Conservation (phyloP, 2,797 vertebrate genomes). For the Microhierax caerulescens region DNA sequence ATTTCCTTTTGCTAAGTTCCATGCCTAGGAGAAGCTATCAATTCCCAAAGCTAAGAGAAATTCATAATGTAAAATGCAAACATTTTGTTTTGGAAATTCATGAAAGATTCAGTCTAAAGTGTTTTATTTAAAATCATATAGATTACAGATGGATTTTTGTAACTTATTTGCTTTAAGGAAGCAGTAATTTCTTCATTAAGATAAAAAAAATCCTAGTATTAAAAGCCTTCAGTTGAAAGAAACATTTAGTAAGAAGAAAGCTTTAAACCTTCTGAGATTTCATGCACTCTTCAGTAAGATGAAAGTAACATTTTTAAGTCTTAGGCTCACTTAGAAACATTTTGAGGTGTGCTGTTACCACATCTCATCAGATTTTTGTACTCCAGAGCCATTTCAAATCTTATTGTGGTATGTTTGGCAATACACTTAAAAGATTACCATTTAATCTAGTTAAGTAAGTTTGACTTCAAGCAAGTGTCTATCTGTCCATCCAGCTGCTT, state of each 20-base stretch:
- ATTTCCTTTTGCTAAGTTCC: background rate
- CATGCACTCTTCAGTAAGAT: conserved; percentile 41
- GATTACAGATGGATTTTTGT: background rate
- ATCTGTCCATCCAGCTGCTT: conserved; percentile 62
- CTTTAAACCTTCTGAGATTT: conserved; percentile 19
- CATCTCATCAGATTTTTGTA: conserved; percentile 42
- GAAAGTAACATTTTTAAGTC: conserved; percentile 67
- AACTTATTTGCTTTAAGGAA: background rate
- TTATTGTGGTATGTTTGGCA: conserved; percentile 68
- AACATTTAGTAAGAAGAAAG: conserved; percentile 1
- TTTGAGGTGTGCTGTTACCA: conserved; percentile 62
- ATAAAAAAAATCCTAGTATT: background rate
- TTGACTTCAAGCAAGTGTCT: conserved; percentile 72
- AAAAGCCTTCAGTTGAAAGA: conserved; percentile 2
- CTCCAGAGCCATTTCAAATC: conserved; percentile 58
- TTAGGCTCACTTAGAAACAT: conserved; percentile 22
- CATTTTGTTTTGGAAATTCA: background rate
- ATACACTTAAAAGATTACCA: conserved; percentile 78
- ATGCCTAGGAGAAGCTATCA: background rate
- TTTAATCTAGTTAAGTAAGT: conserved; percentile 75
- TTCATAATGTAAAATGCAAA: background rate
- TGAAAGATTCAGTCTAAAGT: background rate
- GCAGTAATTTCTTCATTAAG: conserved; percentile 8
- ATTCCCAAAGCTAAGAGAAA: background rate
- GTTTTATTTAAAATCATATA: background rate